phyloP scores from a whole-genome alignment of 2,113 vertebrate genomes.

The Chloebia gouldiae region DNA sequence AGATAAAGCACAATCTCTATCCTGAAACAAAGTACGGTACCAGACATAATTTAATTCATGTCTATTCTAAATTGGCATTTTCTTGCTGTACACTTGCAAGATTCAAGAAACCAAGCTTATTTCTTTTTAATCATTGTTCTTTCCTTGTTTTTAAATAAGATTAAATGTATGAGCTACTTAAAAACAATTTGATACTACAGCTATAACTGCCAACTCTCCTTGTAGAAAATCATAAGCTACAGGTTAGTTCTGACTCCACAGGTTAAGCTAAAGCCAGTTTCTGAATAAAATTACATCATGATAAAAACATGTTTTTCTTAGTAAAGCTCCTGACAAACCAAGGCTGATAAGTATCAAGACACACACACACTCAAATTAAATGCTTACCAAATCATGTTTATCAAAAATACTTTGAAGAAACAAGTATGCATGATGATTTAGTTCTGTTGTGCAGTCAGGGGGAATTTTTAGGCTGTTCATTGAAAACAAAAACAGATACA shows the following conservation, averaged over 20 bases:
- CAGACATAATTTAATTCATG: neutral
- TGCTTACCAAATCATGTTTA: constrained; percentile 96
- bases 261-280: neutral
- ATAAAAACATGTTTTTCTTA: neutral
- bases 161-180: neutral
- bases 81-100: neutral
- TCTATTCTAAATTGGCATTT: neutral
- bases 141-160: neutral
- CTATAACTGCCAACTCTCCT: neutral
- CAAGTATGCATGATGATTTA: constrained; percentile 97
- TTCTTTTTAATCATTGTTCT: neutral
- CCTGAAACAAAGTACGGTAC: constrained; percentile 72
- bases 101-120: neutral
- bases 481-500: constrained; percentile 42
- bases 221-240: neutral
- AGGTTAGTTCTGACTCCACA: neutral
- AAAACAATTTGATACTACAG: neutral
- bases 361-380: neutral
- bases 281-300: neutral
- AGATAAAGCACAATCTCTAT: constrained; percentile 93
- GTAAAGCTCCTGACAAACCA: neutral
- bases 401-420: constrained; percentile 98
- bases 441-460: constrained; percentile 93
- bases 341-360: neutral
- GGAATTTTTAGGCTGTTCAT: constrained; percentile 89